These are phyloP conservation scores for Synergus gifuensis DNA, from an alignment of 2,888 invertebrate species.

Conservation along the genomic window DNA sequence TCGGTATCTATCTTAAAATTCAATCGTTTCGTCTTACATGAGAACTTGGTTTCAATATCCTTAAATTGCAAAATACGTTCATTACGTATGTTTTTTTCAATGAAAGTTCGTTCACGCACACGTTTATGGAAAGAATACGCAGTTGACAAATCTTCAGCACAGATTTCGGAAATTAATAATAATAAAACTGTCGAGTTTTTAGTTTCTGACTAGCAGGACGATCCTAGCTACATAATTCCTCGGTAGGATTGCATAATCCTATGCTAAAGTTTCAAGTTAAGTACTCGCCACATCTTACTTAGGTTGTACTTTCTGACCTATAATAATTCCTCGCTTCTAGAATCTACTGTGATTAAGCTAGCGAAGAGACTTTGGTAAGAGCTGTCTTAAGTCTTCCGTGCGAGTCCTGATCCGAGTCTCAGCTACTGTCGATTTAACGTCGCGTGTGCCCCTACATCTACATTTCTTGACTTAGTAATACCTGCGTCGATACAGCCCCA, in stretches of 20 bases:
- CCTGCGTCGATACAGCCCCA: constrained; percentile 40
- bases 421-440: constrained; percentile 40
- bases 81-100: not conserved
- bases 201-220: constrained; percentile 31
- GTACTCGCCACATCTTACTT: constrained; percentile 34
- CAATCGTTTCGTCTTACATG: not conserved
- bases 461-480: constrained; percentile 41
- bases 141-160: constrained; percentile 33
- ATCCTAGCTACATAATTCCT: constrained; percentile 40
- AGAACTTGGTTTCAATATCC: not conserved
- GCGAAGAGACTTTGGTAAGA: constrained; percentile 34
- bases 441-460: constrained; percentile 42
- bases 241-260: constrained; percentile 25
- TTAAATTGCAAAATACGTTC: too few relatives aligned
- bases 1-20: too few relatives aligned
- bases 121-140: not conserved
- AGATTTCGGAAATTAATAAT: constrained; percentile 20
- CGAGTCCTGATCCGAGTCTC: constrained; percentile 41
- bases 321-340: constrained; percentile 15
- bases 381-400: constrained; percentile 39
- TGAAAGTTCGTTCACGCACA: too few relatives aligned
- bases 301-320: constrained; percentile 31
- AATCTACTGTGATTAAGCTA: constrained; percentile 18
- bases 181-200: constrained; percentile 32
- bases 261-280: constrained; percentile 22